Base-by-base conservation (phyloP, 2,113 vertebrate species). In the Cyphomyrus plagiostoma region DNA sequence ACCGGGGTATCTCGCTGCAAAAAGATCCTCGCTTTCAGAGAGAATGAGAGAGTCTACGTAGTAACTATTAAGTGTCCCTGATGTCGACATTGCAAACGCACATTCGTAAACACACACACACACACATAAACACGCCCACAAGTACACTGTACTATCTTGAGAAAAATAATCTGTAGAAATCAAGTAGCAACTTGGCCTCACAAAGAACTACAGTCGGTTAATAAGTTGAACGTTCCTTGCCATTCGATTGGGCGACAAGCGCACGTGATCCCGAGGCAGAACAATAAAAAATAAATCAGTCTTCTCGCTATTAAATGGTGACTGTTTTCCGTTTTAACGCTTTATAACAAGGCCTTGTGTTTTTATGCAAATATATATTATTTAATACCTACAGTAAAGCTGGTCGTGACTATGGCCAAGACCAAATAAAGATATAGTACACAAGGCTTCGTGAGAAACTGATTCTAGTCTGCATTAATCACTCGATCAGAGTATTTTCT, bases 231-330 rank as follows among this genome's bases (percentile, higher is more conserved):
- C 95, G 93, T 96, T 96, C 94, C 94, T 95, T 93, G 95, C 91
- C 92, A 89, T 94, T 95, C 95, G 92, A 98, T 98, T 98, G 98
- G 98, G 94, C 94, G 93, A 92, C 92, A 90, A 85, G 88, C 90
- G 92, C 98, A 98, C 97, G 97, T 99, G 98, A 92, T 94, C 94
- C 94, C 92, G 93, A 94, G 94, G 94, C 97, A 97, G 97, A 97
- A 99, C 98, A 99, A 99, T 98, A 98, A 98, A 97, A 97, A 96
- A 97, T 99, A 99, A 98, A 99, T 99, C 98, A 98, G 97, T 98
- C 97, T 96, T 96, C 97, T 94, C 95, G 95, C 97, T 97, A 98
- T 98, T 98, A 98, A 98, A 97, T 97, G 97, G 96, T 97, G 96
- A 95, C 95, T 96, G 96, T 96, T 97, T 96, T 97, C 95, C 95